Evolutionary conservation across 2,888 invertebrate species (phyloP).

Genomic region (Hirtodrosophila alboralis): DNA sequence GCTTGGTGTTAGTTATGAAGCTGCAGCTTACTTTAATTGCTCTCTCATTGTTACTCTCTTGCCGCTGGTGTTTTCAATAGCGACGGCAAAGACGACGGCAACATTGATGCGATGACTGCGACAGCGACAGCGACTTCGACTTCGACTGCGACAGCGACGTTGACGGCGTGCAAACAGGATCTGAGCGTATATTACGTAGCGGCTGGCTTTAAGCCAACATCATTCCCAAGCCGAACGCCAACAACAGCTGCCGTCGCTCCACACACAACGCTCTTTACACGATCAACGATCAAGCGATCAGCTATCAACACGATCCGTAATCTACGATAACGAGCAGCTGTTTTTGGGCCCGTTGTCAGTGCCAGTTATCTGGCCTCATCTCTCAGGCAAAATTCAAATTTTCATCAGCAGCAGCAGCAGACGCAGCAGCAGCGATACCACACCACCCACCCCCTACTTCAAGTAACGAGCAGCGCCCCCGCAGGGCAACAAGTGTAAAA

Average conservation of each 20-base stretch:
- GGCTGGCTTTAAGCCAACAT: constrained; percentile 82
- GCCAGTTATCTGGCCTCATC: constrained; percentile 61
- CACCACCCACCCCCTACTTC: constrained; percentile 4
- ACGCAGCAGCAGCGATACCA: constrained; percentile 18
- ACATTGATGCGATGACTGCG: no score
- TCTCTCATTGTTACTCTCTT: constrained; percentile 11
- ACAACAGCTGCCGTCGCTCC: constrained; percentile 52
- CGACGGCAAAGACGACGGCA: constrained; percentile 5
- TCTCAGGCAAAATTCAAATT: constrained; percentile 40
- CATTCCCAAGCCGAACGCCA: constrained; percentile 77
- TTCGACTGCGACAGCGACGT: constrained; percentile 27
- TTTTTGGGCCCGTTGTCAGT: constrained; percentile 42
- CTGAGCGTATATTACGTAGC: constrained; percentile 81
- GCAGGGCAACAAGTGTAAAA: constrained; percentile 63
- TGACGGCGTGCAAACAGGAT: constrained; percentile 80
- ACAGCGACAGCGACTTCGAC: constrained; percentile 9
- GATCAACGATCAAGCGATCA: constrained; percentile 35
- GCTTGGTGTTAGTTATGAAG: constrained; percentile 30
- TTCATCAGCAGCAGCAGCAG: constrained; percentile 23
- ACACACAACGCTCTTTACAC: constrained; percentile 22
- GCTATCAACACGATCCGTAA: constrained; percentile 46
- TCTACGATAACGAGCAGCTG: constrained; percentile 42
- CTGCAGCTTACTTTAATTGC: constrained; percentile 24
- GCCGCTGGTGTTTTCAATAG: constrained; percentile 3
- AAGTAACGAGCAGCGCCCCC: constrained; percentile 31